Evolutionary conservation across 2,113 vertebrate genomes (phyloP).

Genomic region (Callopanchax toddi): DNA sequence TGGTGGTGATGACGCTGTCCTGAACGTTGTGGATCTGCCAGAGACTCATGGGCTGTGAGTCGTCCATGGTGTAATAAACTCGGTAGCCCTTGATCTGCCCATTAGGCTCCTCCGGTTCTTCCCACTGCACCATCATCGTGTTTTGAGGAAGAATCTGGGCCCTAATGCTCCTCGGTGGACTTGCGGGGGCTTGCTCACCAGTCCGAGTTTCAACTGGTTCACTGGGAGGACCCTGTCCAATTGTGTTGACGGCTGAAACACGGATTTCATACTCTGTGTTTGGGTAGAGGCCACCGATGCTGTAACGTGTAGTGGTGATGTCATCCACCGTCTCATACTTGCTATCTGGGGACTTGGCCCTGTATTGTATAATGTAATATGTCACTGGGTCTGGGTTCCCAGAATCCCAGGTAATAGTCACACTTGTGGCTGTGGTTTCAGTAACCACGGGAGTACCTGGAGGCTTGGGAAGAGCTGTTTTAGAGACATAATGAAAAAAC

Average conservation of each 20-base stretch:
- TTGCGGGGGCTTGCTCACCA: constrained; percentile 94
- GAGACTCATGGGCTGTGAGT: constrained; percentile 87
- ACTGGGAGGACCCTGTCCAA: constrained; percentile 95
- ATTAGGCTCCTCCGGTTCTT: constrained; percentile 96
- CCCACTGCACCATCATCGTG: constrained; percentile 98
- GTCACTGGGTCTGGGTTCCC: constrained; percentile 96
- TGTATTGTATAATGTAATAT: constrained; percentile 96
- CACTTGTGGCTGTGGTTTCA: constrained; percentile 96
- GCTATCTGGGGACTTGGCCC: constrained; percentile 92
- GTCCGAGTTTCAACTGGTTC: constrained; percentile 94
- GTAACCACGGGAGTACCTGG: constrained; percentile 94
- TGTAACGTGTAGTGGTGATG: constrained; percentile 98
- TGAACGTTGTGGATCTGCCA: constrained; percentile 98
- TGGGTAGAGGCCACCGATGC: constrained; percentile 96
- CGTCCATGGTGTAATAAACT: constrained; percentile 96
- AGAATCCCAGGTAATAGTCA: constrained; percentile 98
- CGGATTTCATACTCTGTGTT: constrained; percentile 98
- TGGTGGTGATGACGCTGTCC: constrained; percentile 93
- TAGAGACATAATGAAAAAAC: constrained; percentile 19
- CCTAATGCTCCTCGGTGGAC: constrained; percentile 92
- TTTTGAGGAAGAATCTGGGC: constrained; percentile 92
- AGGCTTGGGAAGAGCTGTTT: constrained; percentile 93
- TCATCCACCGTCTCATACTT: constrained; percentile 95
- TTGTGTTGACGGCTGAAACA: constrained; percentile 95
- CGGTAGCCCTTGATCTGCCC: constrained; percentile 96